phyloP scores from a whole-genome alignment of 2,113 vertebrate genomes.

The Grallaria varia region DNA sequence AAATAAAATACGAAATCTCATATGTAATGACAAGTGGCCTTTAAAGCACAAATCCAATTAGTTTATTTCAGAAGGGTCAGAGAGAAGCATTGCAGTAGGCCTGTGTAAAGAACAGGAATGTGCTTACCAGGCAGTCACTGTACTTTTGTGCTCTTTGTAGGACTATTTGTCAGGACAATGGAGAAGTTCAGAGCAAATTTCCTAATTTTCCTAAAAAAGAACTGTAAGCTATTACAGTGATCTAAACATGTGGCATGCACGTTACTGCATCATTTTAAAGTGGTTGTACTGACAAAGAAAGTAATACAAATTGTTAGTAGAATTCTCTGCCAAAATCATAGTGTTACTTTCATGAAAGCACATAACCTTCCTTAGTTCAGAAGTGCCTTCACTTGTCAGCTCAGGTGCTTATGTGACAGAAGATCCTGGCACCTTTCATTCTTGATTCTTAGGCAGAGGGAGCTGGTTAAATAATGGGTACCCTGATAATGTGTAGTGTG shows the following conservation, averaged over 20 bases:
- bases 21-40: not conserved
- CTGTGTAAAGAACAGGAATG: not conserved
- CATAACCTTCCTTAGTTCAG: not conserved
- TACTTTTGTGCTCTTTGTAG: not conserved
- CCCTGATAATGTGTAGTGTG: not conserved
- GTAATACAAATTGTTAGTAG: not conserved
- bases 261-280: not conserved
- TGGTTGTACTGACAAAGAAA: not conserved
- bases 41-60: not conserved
- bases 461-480: not conserved
- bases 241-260: not conserved
- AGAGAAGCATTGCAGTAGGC: not conserved
- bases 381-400: not conserved
- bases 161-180: not conserved
- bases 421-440: not conserved
- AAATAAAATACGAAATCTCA: not conserved
- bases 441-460: not conserved
- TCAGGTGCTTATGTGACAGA: not conserved
- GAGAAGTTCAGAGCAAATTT: not conserved
- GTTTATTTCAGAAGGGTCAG: not conserved
- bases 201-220: not conserved
- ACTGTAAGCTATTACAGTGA: not conserved
- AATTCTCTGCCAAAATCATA: not conserved
- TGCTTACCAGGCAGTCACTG: not conserved
- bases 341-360: not conserved